Evolutionary conservation across 2,113 vertebrate genomes (phyloP), one percentile per base, ranked within the genome.

Genomic region (Thunnus thynnus): DNA sequence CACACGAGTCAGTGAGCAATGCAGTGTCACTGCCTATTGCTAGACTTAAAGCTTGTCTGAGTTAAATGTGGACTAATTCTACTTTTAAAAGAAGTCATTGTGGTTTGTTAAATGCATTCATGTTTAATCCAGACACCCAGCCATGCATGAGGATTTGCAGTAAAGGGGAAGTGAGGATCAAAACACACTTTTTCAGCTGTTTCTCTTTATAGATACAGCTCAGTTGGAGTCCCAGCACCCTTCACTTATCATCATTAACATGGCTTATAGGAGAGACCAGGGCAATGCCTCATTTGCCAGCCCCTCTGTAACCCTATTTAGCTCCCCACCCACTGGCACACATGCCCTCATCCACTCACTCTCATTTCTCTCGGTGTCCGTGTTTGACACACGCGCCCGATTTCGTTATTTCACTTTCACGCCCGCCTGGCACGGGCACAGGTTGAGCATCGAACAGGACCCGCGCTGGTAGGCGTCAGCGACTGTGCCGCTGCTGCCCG

Each of bases 161-260:
- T 30, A 57, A 72, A 18, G 16, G 17, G 20, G 22, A 54, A 50
- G 8, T 13, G 30, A 47, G 16, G 51, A 55, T 54, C 47, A 73
- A 54, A 46, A 25, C 1, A 30, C 4, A 44, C 41, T 4, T 20
- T 20, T 6, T 51, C 3, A 41, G 3, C 14, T 44, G 30, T 41
- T 18, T 54, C 58, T 67, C 50, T 69, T 71, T 81, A 62, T 48
- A 67, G 62, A 64, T 58, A 47, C 47, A 20, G 64, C 68, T 1
- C 52, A 73, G 73, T 72, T 2, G 18, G 62, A 57, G 61, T 57
- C 54, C 48, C 4, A 16, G 57, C 52, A 13, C n/a, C 62, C 52
- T 67, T 85, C 76, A 67, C 80, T 61, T 76, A 72, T 76, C 76
- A 64, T 77, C 63, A 76, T 83, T 76, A 80, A 70, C 70, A 51